Conservation (phyloP, 2,113 vertebrate genomes). For the Leptobrachium leishanense region DNA sequence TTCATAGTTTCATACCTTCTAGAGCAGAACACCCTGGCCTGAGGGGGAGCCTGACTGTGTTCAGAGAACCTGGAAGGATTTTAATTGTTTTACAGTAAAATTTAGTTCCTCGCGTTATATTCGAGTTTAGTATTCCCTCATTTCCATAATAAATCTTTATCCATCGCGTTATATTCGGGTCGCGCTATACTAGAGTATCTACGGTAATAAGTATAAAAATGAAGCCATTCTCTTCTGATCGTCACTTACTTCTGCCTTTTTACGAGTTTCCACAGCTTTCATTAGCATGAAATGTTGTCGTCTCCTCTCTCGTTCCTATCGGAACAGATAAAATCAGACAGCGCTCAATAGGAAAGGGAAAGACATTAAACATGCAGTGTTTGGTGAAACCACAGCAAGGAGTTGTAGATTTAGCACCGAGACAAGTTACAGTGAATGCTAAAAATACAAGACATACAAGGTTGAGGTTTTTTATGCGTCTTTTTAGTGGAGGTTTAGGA, state of each 20-base stretch:
- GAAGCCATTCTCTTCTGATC: too few species aligned
- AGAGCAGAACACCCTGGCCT: too few species aligned
- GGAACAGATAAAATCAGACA: constrained; percentile 69
- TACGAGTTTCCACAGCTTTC: constrained; percentile 92
- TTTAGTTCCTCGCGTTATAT: too few species aligned
- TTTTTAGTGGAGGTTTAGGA: constrained; percentile 80
- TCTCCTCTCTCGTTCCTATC: constrained; percentile 88
- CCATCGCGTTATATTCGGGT: too few species aligned
- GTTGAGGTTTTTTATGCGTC: constrained; percentile 70
- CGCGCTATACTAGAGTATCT: too few species aligned
- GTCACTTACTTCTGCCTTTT: constrained; percentile 87
- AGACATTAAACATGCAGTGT: constrained; percentile 12
- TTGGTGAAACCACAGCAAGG: constrained; percentile 57
- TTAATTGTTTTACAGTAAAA: too few species aligned
- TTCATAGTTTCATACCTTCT: too few species aligned
- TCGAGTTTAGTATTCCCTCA: too few species aligned
- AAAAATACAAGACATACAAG: constrained; percentile 76
- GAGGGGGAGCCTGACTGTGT: too few species aligned
- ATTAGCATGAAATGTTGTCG: constrained; percentile 92
- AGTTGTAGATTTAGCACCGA: constrained; percentile 74
- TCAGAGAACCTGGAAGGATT: too few species aligned
- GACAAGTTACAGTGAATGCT: constrained; percentile 72
- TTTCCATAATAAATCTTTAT: too few species aligned
- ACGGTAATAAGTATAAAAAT: too few species aligned
- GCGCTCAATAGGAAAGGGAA: constrained; percentile 48